Evolutionary conservation across 2,888 invertebrate species (phyloP), one percentile per base, ranked within the genome.

Genomic region (Actias luna): DNA sequence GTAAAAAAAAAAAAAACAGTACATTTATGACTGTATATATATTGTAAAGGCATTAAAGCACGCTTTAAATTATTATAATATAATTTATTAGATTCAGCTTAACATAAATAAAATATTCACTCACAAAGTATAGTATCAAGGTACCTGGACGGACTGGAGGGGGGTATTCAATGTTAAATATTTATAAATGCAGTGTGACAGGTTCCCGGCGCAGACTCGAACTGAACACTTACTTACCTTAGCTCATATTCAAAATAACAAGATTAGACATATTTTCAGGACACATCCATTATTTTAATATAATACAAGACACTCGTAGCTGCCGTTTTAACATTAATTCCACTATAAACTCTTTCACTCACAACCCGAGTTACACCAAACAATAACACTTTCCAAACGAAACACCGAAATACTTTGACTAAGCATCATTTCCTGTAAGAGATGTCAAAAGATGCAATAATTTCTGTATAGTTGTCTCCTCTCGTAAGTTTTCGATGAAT

Each of bases 181-280:
- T 66, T 59, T 58, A 62, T 88, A 88, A 88, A 88, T 88, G 88
- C 88, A 88, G 80, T 79, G 80, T 79, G 78, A 75, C 75, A 75
- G 77, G 75, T 77, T 71, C 75, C 64, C 64, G 59, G 64, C 69
- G 67, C 59, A 68, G 52, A 58, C 31, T 42, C 7, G 18, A 46
- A 31, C 16, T 29, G n/a, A 29, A 52, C 29, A 5, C 8, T 55
- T 29, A 55, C 1, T 22, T 46, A 46, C 10, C 4, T 46, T 52
- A 22, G 10, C 22, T 22, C 7, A 46, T 7, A 46, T 46, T 7
- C 5, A 46, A 46, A 46, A 22, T 46, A 8, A 10, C 46, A 46
- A 42, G 22, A 7, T 25, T 22, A 22, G 46, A 7, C 22, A 46
- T 46, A 1, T 46, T 8, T 46, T 46, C 46, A 22, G 12, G 18